phyloP scores from a whole-genome alignment of 2,888 invertebrate species.

The Formica aserva region DNA sequence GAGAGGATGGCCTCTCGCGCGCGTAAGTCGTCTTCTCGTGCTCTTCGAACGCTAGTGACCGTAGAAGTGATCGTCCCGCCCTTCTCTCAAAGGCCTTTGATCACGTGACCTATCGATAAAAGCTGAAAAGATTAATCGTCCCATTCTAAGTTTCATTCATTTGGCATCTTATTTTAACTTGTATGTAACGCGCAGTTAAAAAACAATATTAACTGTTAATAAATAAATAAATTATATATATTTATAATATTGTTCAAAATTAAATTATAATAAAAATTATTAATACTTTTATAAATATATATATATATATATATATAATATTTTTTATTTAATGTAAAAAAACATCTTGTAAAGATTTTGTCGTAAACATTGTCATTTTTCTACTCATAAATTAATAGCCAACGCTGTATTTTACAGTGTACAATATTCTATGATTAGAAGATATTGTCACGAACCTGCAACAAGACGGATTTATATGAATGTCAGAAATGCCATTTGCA shows the following conservation, averaged over 20 bases:
- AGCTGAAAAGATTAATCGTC: background rate
- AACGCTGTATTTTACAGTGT: background rate
- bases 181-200: background rate
- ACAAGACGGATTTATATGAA: background rate
- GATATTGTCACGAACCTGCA: background rate
- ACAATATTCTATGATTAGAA: background rate
- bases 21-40: background rate
- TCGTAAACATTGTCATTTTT: background rate
- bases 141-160: background rate
- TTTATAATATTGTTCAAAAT: background rate
- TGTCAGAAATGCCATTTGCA: conserved; percentile 42
- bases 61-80: background rate
- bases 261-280: background rate
- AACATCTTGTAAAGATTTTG: background rate
- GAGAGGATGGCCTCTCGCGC: conserved; percentile 24
- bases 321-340: background rate
- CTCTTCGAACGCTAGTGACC: background rate
- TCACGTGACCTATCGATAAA: background rate
- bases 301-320: background rate
- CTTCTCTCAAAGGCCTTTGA: conserved; percentile 5
- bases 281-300: background rate
- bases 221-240: background rate
- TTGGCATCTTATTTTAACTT: background rate
- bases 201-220: background rate
- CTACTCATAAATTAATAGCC: background rate